Percentiles rank a stretch among this genome's conserved stretches.
These are phyloP conservation scores for Halcyon smyrnensis DNA, from an alignment of 2,797 vertebrate species.

Conservation along the genomic window DNA sequence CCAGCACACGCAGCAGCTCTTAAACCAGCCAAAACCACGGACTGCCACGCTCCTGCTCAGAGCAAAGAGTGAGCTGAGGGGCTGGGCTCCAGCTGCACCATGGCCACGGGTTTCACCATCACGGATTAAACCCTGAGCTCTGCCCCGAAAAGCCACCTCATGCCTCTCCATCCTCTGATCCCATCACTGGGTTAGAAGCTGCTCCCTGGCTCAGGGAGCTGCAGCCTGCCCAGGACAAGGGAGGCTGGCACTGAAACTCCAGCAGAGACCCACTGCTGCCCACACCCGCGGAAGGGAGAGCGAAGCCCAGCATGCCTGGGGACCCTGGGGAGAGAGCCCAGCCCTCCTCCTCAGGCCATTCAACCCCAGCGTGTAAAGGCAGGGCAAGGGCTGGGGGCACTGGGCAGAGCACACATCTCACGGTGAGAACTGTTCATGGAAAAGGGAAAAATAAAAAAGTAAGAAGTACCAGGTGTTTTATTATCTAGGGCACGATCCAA, in stretches of 20 bases:
- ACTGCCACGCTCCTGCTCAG: neutral
- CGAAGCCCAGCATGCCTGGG: accelerated
- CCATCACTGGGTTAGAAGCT: accelerated
- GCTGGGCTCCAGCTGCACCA: neutral
- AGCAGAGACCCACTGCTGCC: neutral
- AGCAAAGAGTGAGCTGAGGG: neutral
- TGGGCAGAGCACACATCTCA: neutral
- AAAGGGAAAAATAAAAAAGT: conserved; percentile 50
- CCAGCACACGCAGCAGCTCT: neutral
- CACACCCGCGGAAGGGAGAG: neutral
- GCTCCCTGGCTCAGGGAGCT: neutral
- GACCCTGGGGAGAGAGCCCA: neutral
- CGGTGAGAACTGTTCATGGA: neutral
- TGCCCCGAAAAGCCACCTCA: neutral
- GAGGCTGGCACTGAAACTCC: neutral
- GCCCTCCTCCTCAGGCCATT: neutral
- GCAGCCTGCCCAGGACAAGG: accelerated
- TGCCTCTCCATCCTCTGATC: neutral
- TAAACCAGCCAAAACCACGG: neutral
- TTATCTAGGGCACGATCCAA: conserved; percentile 68
- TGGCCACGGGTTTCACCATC: accelerated
- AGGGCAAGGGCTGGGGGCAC: neutral
- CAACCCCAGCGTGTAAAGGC: neutral
- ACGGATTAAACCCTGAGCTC: neutral
- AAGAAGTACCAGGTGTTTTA: conserved; percentile 68